Percentiles rank a stretch among this genome's conserved stretches.
Conservation (phyloP, 2,113 vertebrate genomes). For the Dasyornis broadbenti region DNA sequence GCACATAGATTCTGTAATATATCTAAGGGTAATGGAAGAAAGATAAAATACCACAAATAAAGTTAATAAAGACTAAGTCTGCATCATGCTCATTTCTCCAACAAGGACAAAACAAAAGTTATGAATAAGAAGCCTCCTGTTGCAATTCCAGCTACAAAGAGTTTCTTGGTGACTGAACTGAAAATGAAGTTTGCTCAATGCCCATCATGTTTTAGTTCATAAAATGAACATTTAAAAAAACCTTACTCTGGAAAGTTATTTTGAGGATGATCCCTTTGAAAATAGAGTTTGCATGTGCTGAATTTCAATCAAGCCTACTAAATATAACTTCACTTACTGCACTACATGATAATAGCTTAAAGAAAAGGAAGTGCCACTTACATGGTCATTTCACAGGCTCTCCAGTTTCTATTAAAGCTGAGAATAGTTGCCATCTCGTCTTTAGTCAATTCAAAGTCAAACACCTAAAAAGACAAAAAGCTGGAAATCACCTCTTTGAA, state of each 20-base stretch:
- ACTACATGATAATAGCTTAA: background rate
- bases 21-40: background rate
- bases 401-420: conserved; percentile 84
- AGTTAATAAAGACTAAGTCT: background rate
- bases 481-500: background rate
- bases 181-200: background rate
- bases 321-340: background rate
- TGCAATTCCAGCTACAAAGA: background rate
- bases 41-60: background rate
- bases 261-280: background rate
- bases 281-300: background rate
- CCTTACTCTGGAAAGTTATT: background rate
- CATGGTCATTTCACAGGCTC: conserved; percentile 78
- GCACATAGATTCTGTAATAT: background rate
- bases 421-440: conserved; percentile 83
- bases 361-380: conserved; percentile 59
- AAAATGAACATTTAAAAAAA: background rate
- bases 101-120: background rate
- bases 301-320: background rate
- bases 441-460: conserved; percentile 86
- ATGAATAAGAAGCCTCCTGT: background rate
- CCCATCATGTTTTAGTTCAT: background rate
- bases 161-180: background rate
- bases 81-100: background rate
- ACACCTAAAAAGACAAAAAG: conserved; percentile 73